Conservation (phyloP, 2,888 invertebrate species). For the Acleris holmiana region DNA sequence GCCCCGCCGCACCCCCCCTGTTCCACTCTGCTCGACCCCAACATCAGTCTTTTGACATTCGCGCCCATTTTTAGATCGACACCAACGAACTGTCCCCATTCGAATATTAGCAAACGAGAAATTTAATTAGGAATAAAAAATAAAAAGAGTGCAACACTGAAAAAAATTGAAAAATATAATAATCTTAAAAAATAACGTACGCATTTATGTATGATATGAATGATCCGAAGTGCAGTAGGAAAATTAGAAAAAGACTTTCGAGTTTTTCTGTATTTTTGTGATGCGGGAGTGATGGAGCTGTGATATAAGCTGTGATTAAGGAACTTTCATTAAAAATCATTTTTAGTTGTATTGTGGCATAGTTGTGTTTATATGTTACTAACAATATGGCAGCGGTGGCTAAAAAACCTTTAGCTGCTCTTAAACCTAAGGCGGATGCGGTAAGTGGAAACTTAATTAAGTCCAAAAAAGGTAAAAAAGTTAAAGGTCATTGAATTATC, state of each 20-base stretch:
- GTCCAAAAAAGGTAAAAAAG: neutral
- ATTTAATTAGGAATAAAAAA: conserved; percentile 43
- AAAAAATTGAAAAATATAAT: conserved; percentile 41
- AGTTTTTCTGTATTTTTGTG: conserved; percentile 27
- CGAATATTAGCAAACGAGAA: conserved; percentile 54
- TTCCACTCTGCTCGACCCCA: conserved; percentile 58
- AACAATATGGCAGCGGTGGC: conserved; percentile 72
- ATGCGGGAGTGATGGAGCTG: conserved; percentile 52
- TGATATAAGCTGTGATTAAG: conserved; percentile 56
- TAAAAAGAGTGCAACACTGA: conserved; percentile 56
- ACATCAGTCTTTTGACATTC: conserved; percentile 82
- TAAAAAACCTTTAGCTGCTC: conserved; percentile 61
- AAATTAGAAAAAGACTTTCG: conserved; percentile 33
- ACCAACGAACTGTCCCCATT: conserved; percentile 68
- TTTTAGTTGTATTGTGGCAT: conserved; percentile 69
- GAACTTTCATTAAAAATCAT: conserved; percentile 37
- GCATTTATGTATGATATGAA: conserved; percentile 59
- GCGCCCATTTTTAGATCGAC: conserved; percentile 82
- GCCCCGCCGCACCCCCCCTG: conserved; percentile 36
- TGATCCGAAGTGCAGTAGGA: conserved; percentile 36
- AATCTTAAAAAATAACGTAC: conserved; percentile 42
- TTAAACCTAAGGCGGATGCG: conserved; percentile 51
- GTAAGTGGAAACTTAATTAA: conserved; percentile 61
- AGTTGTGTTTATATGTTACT: conserved; percentile 60
- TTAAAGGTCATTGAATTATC: conserved; percentile 28